Base-by-base conservation (phyloP, 2,888 invertebrate genomes). In the Pseudococcus longispinus region DNA sequence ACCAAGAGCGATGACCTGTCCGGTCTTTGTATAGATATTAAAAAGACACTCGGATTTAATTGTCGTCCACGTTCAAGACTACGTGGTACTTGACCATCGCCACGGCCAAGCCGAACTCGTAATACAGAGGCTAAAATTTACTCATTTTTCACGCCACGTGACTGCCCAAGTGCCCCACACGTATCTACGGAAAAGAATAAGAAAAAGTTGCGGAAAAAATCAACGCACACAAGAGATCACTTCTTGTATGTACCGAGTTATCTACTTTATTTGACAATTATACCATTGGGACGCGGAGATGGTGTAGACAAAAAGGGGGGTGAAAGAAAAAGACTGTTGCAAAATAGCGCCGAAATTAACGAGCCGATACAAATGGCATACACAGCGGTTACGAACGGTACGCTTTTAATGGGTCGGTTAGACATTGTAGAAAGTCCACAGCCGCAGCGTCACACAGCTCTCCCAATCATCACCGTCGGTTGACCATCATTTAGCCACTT, bases 401-500 rank as follows among this genome's bases (percentile, higher is more conserved):
- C 77, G 77, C 77, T 80, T 80, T 80, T 80, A 80, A 80, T 80
- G 77, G 77, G 77, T 80, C 42, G 77, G 77, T 80, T 80, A 80
- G 77, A 80, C 77, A 80, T 60, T 23, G 60, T 80, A 80, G 77
- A 80, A 70, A 29, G 77, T 80, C 77, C 77, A 51, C 51, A n/a
- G 51, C 51, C 51, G 51, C 51, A 32, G 37, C 74, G 74, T 37
- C 29, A 32, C 77, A 80, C 77, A 80, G 77, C n/a, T 80, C 77
- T 80, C 77, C 77, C 77, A 80, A 80, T 80, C 77, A 80, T 80
- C 77, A 80, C 77, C 77, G 77, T 80, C 77, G 42, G 77, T 80
- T 80, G 77, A 80, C 77, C 77, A 80, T 80, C 77, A 80, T 80
- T 80, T 80, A 80, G 77, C 77, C 77, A 80, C 77, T 80, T 80